These are phyloP conservation scores for Capreolus pygargus DNA, from an alignment of 2,113 vertebrate genomes.

Conservation along the genomic window DNA sequence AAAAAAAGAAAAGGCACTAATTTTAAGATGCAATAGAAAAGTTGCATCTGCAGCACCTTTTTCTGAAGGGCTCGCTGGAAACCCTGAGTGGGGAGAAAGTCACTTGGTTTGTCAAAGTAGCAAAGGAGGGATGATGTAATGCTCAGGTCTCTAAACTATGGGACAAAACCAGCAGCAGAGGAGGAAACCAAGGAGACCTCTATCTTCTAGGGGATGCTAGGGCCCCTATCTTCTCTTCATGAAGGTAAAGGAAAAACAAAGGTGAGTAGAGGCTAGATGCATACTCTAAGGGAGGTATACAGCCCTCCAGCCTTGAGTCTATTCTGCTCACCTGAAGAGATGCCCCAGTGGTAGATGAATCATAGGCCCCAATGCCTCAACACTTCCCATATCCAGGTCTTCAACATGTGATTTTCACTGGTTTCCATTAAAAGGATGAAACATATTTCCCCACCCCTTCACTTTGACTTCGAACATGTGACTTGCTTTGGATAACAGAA, in stretches of 20 bases:
- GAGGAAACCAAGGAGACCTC: not conserved
- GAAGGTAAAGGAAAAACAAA: not conserved
- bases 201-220: not conserved
- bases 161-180: not conserved
- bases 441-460: not conserved
- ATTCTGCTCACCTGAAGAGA: not conserved
- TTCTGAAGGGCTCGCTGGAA: not conserved
- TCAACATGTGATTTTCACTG: not conserved
- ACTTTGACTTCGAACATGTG: not conserved
- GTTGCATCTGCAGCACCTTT: not conserved
- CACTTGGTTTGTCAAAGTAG: not conserved
- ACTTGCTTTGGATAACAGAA: not conserved
- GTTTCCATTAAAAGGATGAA: not conserved
- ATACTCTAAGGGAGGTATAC: not conserved
- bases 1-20: slow-evolving; percentile 31
- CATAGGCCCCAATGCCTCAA: not conserved
- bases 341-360: not conserved
- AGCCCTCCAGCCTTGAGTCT: not conserved
- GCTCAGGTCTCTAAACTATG: not conserved
- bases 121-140: not conserved
- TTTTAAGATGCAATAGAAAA: slow-evolving; percentile 56
- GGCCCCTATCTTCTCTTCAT: not conserved
- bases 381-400: not conserved
- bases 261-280: not conserved
- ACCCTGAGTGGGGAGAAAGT: not conserved